phyloP scores from a whole-genome alignment of 2,888 invertebrate genomes.

The Thera britannica region DNA sequence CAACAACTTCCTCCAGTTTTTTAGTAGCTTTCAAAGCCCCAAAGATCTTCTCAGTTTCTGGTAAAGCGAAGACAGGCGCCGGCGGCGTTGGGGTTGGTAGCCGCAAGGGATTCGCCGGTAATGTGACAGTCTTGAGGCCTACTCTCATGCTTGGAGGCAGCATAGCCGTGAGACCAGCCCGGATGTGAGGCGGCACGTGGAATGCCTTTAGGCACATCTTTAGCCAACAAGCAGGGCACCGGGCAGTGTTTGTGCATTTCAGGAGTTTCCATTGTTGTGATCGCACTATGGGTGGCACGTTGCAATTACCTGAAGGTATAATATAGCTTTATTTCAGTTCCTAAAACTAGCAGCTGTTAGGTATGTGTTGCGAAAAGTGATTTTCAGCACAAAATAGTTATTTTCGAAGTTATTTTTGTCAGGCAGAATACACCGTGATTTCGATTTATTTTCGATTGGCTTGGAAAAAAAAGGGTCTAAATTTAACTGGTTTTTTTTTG shows the following conservation, averaged over 20 bases:
- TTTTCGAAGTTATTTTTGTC: too few relatives aligned
- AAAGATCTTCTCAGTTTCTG: slow-evolving; percentile 71
- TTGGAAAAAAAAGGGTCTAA: too few relatives aligned
- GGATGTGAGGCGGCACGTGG: slow-evolving; percentile 89
- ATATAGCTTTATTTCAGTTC: neutral
- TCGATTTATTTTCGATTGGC: too few relatives aligned
- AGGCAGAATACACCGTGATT: too few relatives aligned
- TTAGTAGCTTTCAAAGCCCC: slow-evolving; percentile 63
- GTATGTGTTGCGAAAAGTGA: too few relatives aligned
- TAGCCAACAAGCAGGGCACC: slow-evolving; percentile 95
- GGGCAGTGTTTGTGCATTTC: slow-evolving; percentile 88
- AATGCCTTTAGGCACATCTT: slow-evolving; percentile 92
- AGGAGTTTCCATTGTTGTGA: slow-evolving; percentile 89
- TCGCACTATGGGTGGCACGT: slow-evolving; percentile 88
- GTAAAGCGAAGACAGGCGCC: slow-evolving; percentile 62
- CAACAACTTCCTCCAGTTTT: slow-evolving; percentile 67
- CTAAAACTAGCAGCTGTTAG: too few relatives aligned
- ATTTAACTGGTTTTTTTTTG: too few relatives aligned
- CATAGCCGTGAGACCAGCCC: slow-evolving; percentile 87
- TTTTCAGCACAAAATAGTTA: too few relatives aligned
- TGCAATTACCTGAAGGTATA: slow-evolving; percentile 85
- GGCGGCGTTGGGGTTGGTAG: slow-evolving; percentile 49
- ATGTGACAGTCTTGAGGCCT: slow-evolving; percentile 56
- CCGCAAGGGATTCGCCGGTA: slow-evolving; percentile 67
- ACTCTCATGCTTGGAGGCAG: slow-evolving; percentile 87